phyloP scores from a whole-genome alignment of 2,113 vertebrate species.

The Meriones unguiculatus region DNA sequence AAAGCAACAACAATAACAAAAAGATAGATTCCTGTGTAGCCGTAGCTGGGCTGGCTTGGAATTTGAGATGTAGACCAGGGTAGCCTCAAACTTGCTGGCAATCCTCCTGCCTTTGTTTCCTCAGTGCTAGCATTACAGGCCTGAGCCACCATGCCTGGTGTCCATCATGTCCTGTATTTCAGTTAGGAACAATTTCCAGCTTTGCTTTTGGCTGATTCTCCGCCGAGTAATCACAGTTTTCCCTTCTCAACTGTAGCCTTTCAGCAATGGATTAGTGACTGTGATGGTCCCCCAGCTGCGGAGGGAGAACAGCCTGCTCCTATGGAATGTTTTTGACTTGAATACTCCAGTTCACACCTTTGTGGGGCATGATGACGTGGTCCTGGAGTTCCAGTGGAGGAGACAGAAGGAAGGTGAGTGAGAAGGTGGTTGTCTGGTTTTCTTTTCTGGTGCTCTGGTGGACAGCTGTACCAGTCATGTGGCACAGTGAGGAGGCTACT shows the following conservation, averaged over 20 bases:
- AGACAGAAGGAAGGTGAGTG: slow-evolving; percentile 96
- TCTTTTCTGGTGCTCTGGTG: background rate
- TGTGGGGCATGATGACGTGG: slow-evolving; percentile 97
- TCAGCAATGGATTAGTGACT: slow-evolving; percentile 96
- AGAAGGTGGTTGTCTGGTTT: background rate
- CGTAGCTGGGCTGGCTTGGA: background rate
- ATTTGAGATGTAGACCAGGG: background rate
- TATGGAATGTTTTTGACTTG: slow-evolving; percentile 97
- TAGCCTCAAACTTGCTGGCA: background rate
- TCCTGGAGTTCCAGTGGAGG: slow-evolving; percentile 98
- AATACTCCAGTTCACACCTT: slow-evolving; percentile 98
- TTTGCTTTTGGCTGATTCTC: background rate
- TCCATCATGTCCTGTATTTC: background rate
- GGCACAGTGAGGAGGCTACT: too few relatives aligned
- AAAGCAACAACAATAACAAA: background rate
- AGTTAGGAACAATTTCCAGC: background rate
- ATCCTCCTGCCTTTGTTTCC: background rate
- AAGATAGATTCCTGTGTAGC: background rate
- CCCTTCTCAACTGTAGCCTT: slow-evolving; percentile 88
- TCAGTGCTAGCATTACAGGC: background rate
- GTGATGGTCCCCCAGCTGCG: slow-evolving; percentile 99
- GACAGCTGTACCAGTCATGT: background rate
- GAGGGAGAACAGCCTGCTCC: slow-evolving; percentile 96
- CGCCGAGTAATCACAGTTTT: background rate
- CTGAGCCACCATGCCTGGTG: background rate